Base-by-base conservation (phyloP, 2,888 invertebrate species). In the Acanthacorydalis orientalis region DNA sequence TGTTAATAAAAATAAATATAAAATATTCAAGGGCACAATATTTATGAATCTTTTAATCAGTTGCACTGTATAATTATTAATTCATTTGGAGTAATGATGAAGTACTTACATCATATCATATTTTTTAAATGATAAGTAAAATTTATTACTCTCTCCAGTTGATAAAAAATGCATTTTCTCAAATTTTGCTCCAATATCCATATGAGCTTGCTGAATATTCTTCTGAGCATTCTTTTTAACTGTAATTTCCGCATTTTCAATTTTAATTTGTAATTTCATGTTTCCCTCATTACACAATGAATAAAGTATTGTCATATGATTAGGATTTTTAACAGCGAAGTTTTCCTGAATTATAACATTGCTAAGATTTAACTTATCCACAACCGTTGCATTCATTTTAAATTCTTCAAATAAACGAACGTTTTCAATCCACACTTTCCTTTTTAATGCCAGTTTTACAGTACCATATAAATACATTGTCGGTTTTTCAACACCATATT, bases 151-250 rank as follows among this genome's bases (percentile, higher is more conserved):
- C 16, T 37, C 15, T 9, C 14, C 39, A 12, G 39, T 32, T 14
- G 31, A n/a, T n/a, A 46, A 31, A 31, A 46, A 31, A 39, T 15
- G 7, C n/a, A 46, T 38, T 31, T 38, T 23, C 38, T 46, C 39
- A 31, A 46, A 46, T 38, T 46, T 31, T 15, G 4, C 32, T 8
- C 31, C 46, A 23, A 46, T 31, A 9, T 37, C 38, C 23, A 46
- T 10, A 39, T 31, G 34, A 14, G 46, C 46, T 7, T 38, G 23
- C 14, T 46, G 46, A 10, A 46, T 32, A 12, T 31, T n/a, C 23
- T 39, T 31, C n/a, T 46, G 37, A 39, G 7, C 11, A 38, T 12
- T 39, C n/a, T 38, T 4, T 7, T 8, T 11, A 38, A 14, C 38
- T 46, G 38, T 31, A 23, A 9, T 16, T 14, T 2, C 10, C 14